Evolutionary conservation across 2,888 invertebrate species (phyloP).

Genomic region (Horisme vitalbata): DNA sequence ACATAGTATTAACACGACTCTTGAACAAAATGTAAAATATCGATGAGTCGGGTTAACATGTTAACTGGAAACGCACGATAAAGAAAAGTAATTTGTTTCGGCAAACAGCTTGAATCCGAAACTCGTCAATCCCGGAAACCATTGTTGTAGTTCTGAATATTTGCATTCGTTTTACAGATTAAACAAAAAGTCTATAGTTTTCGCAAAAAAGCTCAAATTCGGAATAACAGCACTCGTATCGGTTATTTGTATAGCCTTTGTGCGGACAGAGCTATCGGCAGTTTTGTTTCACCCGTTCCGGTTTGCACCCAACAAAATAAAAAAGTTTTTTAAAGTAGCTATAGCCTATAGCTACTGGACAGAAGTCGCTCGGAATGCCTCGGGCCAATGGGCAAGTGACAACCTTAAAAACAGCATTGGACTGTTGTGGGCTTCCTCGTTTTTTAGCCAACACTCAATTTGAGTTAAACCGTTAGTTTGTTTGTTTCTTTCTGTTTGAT

Average conservation of each 20-base stretch:
- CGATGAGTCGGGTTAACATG: too few species aligned
- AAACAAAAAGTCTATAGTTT: neutral
- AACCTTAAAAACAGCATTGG: slow-evolving; percentile 31
- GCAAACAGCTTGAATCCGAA: too few species aligned
- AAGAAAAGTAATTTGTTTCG: too few species aligned
- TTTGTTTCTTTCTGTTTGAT: too few species aligned
- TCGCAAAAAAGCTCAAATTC: slow-evolving; percentile 4
- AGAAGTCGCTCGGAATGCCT: slow-evolving; percentile 29
- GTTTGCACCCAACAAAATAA: slow-evolving; percentile 19
- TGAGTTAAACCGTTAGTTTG: slow-evolving; percentile 23
- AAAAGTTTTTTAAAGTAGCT: slow-evolving; percentile 23
- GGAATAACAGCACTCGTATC: slow-evolving; percentile 24
- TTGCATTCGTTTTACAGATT: too few species aligned
- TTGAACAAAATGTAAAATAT: too few species aligned
- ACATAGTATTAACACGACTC: too few species aligned
- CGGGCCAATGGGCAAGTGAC: slow-evolving; percentile 30
- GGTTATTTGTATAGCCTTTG: slow-evolving; percentile 34
- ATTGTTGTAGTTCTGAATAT: too few species aligned
- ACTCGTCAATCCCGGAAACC: too few species aligned
- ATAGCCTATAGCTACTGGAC: slow-evolving; percentile 20
- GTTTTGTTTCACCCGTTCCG: slow-evolving; percentile 35
- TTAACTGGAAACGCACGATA: too few species aligned
- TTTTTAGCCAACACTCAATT: slow-evolving; percentile 20
- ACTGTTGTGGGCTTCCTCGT: slow-evolving; percentile 9
- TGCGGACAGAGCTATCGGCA: slow-evolving; percentile 29